Conservation (phyloP, 2,113 vertebrate genomes). For the Xenopus tropicalis region UCB_Xtro_10.0 CM004443.2:161065501-161066000, state of each 20-base stretch:
- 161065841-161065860: no score
- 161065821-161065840: no score
- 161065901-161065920: no score
- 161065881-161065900: no score
- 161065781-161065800: background rate
- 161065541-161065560: conserved; percentile 81
- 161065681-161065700: conserved; percentile 93
- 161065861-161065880: no score
- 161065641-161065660: conserved; percentile 81
- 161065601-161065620: conserved; percentile 78
- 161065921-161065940: no score
- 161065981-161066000: no score
- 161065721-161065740: conserved; percentile 87
- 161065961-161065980: no score
- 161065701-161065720: conserved; percentile 84
- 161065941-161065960: no score
- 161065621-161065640: conserved; percentile 91
- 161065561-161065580: conserved; percentile 90
- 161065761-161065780: background rate
- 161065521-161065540: conserved; percentile 84
- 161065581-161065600: conserved; percentile 93
- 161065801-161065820: no score
- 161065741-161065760: background rate
- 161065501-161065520: conserved; percentile 49
- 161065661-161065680: conserved; percentile 89